Evolutionary conservation across 2,113 vertebrate genomes (phyloP), one percentile per base, ranked within the genome.

Genomic region (Mus pahari): DNA sequence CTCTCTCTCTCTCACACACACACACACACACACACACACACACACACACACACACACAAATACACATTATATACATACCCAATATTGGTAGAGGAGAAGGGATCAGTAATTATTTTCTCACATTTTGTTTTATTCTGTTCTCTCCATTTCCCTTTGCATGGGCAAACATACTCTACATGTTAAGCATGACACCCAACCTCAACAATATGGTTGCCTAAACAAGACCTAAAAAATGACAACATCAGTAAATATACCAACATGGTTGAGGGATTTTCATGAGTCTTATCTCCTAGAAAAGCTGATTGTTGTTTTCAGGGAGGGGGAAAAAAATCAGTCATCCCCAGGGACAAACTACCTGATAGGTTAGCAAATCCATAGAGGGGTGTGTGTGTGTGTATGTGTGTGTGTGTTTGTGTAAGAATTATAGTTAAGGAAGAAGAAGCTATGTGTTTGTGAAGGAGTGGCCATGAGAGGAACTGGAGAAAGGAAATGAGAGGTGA

Each of bases 41-140:
- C 70, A 50, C 22, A 68, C 20, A 64, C 9, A 33, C 14, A 39
- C 12, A 97, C 48, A 64, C 39, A 97, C 5, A 97, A 97, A 98
- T 96, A 96, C 92, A 96, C 93, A 95, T 90, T 97, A 79, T 93
- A 97, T 86, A 97, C 87, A 97, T 97, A 39, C 5, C 53, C 8
- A n/a, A 9, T 66, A 97, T 90, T 96, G 95, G 86, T 86, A 94
- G 97, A 98, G 95, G 98, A 95, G 96, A 26, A 71, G 92, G 74
- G 98, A 98, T 98, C 98, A 98, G 97, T 98, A 98, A 99, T 60
- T 96, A 86, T 98, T 97, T 97, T 98, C 96, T 96, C 96, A 97
- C 84, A 96, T 98, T 95, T 97, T 92, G 5, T 97, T 64, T 97
- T 98, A 98, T 98, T 98, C 96, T 45, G 0, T 92, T 86, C 53